Percentiles rank a stretch among this genome's conserved stretches.
phyloP scores from a whole-genome alignment of 2,888 invertebrate genomes.

The Serrognathus titanus region DNA sequence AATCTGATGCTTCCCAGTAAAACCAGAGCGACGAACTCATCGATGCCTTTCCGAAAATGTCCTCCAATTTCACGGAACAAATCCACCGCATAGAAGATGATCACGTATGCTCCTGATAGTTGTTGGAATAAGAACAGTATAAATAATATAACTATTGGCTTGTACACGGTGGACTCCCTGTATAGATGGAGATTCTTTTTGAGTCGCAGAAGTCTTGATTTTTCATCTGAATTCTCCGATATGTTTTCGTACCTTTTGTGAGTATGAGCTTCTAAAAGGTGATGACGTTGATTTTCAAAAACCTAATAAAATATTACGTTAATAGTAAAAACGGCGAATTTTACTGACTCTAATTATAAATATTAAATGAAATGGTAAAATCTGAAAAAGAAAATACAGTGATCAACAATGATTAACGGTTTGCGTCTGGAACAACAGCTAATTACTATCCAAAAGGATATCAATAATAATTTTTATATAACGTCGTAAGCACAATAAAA shows the following conservation, averaged over 20 bases:
- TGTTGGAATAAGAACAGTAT: slow-evolving; percentile 55
- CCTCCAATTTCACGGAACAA: slow-evolving; percentile 52
- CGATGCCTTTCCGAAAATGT: slow-evolving; percentile 45
- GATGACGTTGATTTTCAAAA: slow-evolving; percentile 21
- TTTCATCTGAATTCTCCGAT: not conserved
- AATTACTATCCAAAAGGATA: too few species aligned
- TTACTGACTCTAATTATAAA: not conserved
- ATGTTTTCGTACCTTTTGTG: not conserved
- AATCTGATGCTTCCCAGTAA: slow-evolving; percentile 54
- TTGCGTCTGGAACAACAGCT: too few species aligned
- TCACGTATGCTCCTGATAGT: slow-evolving; percentile 55
- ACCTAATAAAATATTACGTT: slow-evolving; percentile 20
- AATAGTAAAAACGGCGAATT: not conserved
- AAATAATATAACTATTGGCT: slow-evolving; percentile 52
- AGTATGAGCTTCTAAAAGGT: not conserved
- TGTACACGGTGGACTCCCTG: slow-evolving; percentile 48
- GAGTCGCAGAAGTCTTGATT: slow-evolving; percentile 18
- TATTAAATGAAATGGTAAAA: too few species aligned
- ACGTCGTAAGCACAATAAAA: too few species aligned
- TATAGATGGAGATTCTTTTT: slow-evolving; percentile 31
- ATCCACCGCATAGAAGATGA: slow-evolving; percentile 58
- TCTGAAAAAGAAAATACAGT: slow-evolving; percentile 19
- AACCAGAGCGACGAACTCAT: slow-evolving; percentile 51
- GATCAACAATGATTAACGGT: not conserved
- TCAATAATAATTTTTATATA: too few species aligned